phyloP scores from a whole-genome alignment of 2,113 vertebrate species.

The Coturnix japonica region DNA sequence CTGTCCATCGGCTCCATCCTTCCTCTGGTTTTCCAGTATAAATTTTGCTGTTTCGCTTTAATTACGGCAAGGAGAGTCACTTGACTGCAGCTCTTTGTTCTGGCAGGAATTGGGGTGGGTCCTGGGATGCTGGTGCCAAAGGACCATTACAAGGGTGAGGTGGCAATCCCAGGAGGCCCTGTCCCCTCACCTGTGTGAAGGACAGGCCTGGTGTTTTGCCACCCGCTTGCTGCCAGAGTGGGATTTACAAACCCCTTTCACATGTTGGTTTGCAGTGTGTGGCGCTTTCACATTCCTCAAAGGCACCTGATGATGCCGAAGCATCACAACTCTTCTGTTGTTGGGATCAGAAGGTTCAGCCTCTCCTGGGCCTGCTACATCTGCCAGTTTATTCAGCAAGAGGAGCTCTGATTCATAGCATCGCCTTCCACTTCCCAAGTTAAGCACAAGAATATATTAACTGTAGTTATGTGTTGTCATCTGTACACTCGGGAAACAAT shows the following conservation, averaged over 20 bases:
- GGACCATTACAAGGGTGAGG: neutral
- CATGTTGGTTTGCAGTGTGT: neutral
- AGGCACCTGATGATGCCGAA: constrained; percentile 40
- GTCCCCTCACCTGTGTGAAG: neutral
- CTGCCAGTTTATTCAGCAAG: constrained; percentile 58
- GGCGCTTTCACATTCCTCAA: constrained; percentile 31
- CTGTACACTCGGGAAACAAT: constrained; percentile 53
- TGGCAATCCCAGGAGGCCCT: neutral
- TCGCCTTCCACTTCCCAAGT: constrained; percentile 30
- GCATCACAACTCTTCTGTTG: constrained; percentile 34
- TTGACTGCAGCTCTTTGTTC: constrained; percentile 46
- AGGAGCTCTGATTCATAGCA: constrained; percentile 7
- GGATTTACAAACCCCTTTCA: neutral
- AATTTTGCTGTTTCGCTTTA: neutral
- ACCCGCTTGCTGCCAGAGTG: neutral
- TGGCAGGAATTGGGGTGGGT: neutral
- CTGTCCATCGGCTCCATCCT: constrained; percentile 31
- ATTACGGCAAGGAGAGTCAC: constrained; percentile 19
- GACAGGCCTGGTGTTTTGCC: neutral
- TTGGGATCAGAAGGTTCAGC: constrained; percentile 51
- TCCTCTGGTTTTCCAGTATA: neutral
- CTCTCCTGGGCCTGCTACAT: constrained; percentile 52
- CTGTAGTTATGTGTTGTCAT: constrained; percentile 54
- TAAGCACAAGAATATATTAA: constrained; percentile 59
- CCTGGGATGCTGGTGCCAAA: neutral